phyloP scores from a whole-genome alignment of 2,888 invertebrate species.

The Noctua comes region DNA sequence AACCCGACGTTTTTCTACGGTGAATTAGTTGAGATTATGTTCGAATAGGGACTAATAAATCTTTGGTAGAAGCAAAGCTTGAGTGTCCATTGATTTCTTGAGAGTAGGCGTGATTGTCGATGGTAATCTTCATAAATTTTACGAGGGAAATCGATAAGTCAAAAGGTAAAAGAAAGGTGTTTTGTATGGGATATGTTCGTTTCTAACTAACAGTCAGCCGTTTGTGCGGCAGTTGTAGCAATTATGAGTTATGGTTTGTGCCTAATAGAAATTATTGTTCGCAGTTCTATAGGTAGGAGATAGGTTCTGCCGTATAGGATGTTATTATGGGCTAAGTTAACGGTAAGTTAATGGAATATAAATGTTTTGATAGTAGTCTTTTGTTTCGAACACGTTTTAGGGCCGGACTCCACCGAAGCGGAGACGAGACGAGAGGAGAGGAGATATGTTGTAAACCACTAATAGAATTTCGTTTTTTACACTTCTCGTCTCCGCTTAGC shows the following conservation, averaged over 20 bases:
- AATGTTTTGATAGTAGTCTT: constrained; percentile 36
- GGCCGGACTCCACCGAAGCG: neutral
- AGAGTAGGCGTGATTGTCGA: constrained; percentile 84
- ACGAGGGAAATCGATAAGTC: constrained; percentile 78
- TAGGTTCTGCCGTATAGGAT: constrained; percentile 23
- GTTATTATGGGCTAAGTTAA: constrained; percentile 38
- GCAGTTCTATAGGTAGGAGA: constrained; percentile 51
- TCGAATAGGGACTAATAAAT: constrained; percentile 89
- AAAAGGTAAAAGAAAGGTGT: constrained; percentile 72
- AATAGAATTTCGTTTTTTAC: too few species aligned
- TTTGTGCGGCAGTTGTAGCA: constrained; percentile 69
- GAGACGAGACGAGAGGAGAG: too few species aligned
- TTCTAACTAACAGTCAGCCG: constrained; percentile 78
- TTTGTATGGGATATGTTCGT: constrained; percentile 69
- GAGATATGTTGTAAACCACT: too few species aligned
- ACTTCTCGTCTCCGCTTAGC: too few species aligned
- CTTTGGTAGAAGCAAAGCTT: constrained; percentile 76
- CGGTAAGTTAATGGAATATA: constrained; percentile 40
- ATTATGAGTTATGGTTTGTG: constrained; percentile 74
- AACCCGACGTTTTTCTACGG: constrained; percentile 86
- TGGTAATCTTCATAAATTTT: constrained; percentile 88
- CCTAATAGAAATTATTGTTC: constrained; percentile 72
- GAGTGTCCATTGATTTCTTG: constrained; percentile 85
- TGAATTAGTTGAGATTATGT: constrained; percentile 89
- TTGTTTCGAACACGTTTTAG: constrained; percentile 22